A percentile compares a stretch with the other conserved stretches of the same genome.
These are phyloP conservation scores for Pipa parva DNA, from an alignment of 2,113 vertebrate genomes.

Conservation along the genomic window DNA sequence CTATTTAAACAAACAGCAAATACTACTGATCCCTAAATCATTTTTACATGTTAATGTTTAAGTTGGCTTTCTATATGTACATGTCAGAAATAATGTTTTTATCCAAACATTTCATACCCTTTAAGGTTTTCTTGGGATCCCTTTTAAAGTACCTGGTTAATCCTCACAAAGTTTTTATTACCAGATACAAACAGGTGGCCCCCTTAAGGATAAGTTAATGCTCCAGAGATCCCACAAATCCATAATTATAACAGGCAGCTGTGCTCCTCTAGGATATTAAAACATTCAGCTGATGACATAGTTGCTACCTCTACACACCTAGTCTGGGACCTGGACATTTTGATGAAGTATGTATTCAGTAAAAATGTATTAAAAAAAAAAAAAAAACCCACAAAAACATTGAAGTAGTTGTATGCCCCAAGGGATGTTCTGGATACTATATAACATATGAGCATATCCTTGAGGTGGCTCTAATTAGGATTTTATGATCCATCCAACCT, in stretches of 20 bases:
- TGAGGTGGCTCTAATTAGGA: background rate
- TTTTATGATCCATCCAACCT: background rate
- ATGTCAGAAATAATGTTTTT: too few relatives aligned
- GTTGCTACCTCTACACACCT: background rate
- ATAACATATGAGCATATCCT: background rate
- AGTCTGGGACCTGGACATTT: background rate
- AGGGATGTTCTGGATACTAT: background rate
- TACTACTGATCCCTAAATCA: too few relatives aligned
- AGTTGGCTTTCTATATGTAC: too few relatives aligned
- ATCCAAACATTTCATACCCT: too few relatives aligned
- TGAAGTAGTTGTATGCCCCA: background rate
- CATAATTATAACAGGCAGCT: background rate
- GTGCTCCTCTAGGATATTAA: background rate
- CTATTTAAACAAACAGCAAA: too few relatives aligned
- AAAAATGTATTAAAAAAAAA: background rate
- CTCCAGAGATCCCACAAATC: background rate
- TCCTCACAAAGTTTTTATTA: background rate
- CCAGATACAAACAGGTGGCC: background rate
- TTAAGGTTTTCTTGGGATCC: too few relatives aligned
- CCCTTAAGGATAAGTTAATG: background rate
- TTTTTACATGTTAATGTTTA: too few relatives aligned
- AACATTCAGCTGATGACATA: background rate
- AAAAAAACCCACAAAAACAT: too few relatives aligned
- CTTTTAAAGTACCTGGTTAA: background rate
- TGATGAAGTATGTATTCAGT: background rate